A percentile compares a stretch with the other conserved stretches of the same genome.
These are phyloP conservation scores for Monopterus albus DNA, from an alignment of 2,113 vertebrate genomes.

Conservation along the genomic window DNA sequence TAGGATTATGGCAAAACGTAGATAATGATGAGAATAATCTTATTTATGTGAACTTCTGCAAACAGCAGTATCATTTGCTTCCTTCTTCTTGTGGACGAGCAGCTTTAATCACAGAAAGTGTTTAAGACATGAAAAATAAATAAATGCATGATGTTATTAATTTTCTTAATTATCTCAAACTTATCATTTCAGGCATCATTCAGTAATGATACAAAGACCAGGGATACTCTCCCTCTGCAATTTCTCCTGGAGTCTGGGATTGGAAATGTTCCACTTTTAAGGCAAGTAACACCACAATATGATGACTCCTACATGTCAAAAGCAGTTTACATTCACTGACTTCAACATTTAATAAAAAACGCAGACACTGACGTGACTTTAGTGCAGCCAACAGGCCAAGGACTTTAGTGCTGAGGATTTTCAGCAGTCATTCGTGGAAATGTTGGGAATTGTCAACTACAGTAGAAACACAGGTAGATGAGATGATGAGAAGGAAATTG, in stretches of 20 bases:
- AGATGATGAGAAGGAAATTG: constrained; percentile 1
- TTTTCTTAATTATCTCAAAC: too few relatives aligned
- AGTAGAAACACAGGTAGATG: constrained; percentile 40
- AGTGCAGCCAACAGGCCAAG: too few relatives aligned
- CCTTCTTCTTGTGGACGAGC: constrained; percentile 20
- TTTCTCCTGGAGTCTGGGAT: background rate
- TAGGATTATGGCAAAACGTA: too few relatives aligned
- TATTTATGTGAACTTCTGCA: constrained; percentile 36
- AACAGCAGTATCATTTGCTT: constrained; percentile 24
- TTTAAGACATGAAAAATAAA: constrained; percentile 1
- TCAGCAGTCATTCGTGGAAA: constrained; percentile 36
- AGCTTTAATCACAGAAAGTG: too few relatives aligned
- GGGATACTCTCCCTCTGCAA: background rate
- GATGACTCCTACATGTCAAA: background rate
- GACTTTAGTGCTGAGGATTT: constrained; percentile 36
- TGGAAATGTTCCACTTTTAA: background rate
- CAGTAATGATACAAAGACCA: background rate
- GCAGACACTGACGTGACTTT: constrained; percentile 10
- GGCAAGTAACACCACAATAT: background rate
- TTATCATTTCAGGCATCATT: background rate
- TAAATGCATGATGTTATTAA: too few relatives aligned
- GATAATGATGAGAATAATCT: constrained; percentile 48
- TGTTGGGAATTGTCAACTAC: constrained; percentile 35
- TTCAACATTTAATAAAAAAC: constrained; percentile 22
- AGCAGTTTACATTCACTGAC: constrained; percentile 7